phyloP scores from a whole-genome alignment of 1,140 invertebrate genomes.

The Atta cephalotes region DNA sequence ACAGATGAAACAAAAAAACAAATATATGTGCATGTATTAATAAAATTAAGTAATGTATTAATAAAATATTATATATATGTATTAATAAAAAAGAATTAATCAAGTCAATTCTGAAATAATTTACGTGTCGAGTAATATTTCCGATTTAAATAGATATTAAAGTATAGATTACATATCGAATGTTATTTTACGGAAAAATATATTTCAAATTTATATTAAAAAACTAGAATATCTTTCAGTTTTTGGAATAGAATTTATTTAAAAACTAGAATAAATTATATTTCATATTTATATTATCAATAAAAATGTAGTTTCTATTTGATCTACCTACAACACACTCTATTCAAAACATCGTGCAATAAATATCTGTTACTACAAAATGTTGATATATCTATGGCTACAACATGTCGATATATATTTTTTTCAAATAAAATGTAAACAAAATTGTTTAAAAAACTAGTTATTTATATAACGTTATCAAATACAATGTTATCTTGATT shows the following conservation, averaged over 20 bases:
- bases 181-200: slow-evolving; percentile 13
- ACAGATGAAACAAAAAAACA: neutral
- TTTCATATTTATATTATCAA: neutral
- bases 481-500: neutral
- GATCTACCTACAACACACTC: neutral
- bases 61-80: neutral
- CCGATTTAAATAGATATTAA: neutral
- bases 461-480: neutral
- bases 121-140: neutral
- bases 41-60: neutral
- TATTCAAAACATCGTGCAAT: neutral
- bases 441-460: neutral
- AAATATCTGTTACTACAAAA: slow-evolving; percentile 4
- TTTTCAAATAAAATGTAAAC: slow-evolving; percentile 2
- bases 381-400: neutral
- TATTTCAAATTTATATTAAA: slow-evolving; percentile 18
- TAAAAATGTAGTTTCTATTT: slow-evolving; percentile 20
- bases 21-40: no score
- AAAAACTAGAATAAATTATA: slow-evolving; percentile 5
- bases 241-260: slow-evolving; percentile 6
- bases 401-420: neutral
- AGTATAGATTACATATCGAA: neutral
- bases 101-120: neutral
- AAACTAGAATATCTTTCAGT: neutral
- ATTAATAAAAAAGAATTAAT: neutral